These are phyloP conservation scores for Microctonus aethiopoides DNA, from an alignment of 2,888 invertebrate genomes.

Conservation along the genomic window DNA sequence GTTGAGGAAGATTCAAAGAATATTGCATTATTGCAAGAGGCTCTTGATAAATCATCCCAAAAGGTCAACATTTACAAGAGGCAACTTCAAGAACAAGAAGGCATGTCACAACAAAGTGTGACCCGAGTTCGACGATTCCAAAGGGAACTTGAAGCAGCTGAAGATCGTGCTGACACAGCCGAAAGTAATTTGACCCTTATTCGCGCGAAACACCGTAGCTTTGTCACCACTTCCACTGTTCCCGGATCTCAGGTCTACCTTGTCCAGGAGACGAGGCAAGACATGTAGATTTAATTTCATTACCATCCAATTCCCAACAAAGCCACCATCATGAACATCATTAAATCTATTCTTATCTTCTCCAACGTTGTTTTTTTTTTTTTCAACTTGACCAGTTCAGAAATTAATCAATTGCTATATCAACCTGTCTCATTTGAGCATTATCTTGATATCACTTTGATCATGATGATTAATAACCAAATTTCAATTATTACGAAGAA, in stretches of 20 bases:
- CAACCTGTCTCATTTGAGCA: neutral
- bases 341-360: conserved; percentile 14
- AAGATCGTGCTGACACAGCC: conserved; percentile 94
- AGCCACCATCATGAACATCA: conserved; percentile 35
- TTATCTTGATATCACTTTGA: neutral
- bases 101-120: conserved; percentile 90
- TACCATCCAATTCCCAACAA: conserved; percentile 29
- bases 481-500: neutral
- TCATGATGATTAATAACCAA: conserved; percentile 1
- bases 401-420: neutral
- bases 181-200: conserved; percentile 95
- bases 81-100: conserved; percentile 94
- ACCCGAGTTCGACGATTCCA: conserved; percentile 98
- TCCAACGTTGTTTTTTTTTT: neutral
- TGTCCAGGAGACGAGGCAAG: conserved; percentile 83
- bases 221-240: conserved; percentile 93
- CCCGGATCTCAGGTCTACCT: conserved; percentile 93
- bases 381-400: neutral
- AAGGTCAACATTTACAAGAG: conserved; percentile 95
- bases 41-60: conserved; percentile 86
- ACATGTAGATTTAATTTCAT: conserved; percentile 54
- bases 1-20: conserved; percentile 98
- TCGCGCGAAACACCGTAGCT: conserved; percentile 98
- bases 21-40: conserved; percentile 90
- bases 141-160: conserved; percentile 96